A percentile compares a stretch with the other conserved stretches of the same genome.
Conservation (phyloP, 2,888 invertebrate species). For the Cremastinae sp. region DNA sequence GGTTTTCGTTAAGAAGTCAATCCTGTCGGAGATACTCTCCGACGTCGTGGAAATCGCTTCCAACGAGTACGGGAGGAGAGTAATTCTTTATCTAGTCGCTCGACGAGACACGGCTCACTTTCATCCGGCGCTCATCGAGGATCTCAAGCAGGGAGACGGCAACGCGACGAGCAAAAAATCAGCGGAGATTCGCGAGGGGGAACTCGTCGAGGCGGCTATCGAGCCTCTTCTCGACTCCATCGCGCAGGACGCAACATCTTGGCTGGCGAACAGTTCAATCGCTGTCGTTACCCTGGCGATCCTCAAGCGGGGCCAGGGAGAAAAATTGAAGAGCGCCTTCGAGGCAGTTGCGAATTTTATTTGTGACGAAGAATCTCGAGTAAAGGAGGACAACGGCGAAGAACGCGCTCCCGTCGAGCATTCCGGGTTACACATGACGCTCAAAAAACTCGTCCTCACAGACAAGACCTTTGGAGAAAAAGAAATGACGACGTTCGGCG, state of each 20-base stretch:
- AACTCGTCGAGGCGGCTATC: conserved; percentile 86
- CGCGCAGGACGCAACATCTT: conserved; percentile 83
- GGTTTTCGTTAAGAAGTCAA: conserved; percentile 91
- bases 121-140: conserved; percentile 89
- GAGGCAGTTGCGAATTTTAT: conserved; percentile 81
- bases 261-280: conserved; percentile 86
- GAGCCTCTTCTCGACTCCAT: conserved; percentile 83
- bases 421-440: conserved; percentile 87
- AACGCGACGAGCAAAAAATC: conserved; percentile 89
- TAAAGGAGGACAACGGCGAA: conserved; percentile 76
- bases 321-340: conserved; percentile 80
- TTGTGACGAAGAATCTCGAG: conserved; percentile 82
- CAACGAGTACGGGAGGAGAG: conserved; percentile 92
- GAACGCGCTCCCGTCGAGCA: conserved; percentile 85
- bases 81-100: conserved; percentile 92
- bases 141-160: conserved; percentile 88
- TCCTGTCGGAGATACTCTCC: conserved; percentile 87
- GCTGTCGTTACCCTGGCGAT: conserved; percentile 87
- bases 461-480: conserved; percentile 82
- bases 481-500: conserved; percentile 82
- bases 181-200: conserved; percentile 83
- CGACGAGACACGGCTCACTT: conserved; percentile 91
- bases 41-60: conserved; percentile 85
- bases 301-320: conserved; percentile 84
- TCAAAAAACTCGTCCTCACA: conserved; percentile 88